Evolutionary conservation across 2,113 vertebrate species (phyloP).

Genomic region (Himantopus leucocephalus): DNA sequence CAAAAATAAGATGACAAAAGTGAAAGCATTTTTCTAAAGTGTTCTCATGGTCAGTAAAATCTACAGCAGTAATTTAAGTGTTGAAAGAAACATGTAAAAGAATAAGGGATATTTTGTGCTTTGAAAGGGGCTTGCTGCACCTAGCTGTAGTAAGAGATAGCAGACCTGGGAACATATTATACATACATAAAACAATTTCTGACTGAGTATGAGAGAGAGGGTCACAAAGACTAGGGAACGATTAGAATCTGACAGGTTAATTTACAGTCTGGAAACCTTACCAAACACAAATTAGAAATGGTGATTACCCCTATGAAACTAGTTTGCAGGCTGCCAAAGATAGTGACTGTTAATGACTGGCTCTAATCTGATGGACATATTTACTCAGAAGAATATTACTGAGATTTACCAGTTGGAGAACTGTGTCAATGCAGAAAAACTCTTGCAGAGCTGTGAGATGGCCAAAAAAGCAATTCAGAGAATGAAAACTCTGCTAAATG

Average conservation of each 20-base stretch:
- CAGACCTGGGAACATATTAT: background rate
- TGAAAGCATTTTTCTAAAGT: background rate
- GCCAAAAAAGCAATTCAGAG: conserved; percentile 55
- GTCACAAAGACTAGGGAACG: background rate
- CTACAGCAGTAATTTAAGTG: background rate
- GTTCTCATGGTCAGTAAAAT: background rate
- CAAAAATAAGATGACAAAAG: background rate
- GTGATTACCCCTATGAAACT: background rate
- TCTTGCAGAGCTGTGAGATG: background rate
- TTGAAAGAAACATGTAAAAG: background rate
- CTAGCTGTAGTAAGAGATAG: background rate
- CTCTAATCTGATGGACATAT: conserved; percentile 37
- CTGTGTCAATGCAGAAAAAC: background rate
- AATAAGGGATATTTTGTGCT: background rate
- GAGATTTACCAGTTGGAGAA: conserved; percentile 20
- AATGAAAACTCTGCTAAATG: conserved; percentile 38
- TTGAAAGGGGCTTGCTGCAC: background rate
- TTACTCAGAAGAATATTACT: conserved; percentile 35
- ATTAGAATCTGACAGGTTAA: background rate
- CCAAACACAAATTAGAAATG: background rate
- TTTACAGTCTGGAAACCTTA: background rate
- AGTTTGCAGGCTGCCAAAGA: background rate
- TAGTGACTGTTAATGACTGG: background rate
- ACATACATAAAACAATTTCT: background rate
- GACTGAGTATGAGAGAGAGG: background rate